Evolutionary conservation across 1,140 invertebrate genomes (phyloP), one percentile per base, ranked within the genome.

Genomic region (Drosophila guanche): DNA sequence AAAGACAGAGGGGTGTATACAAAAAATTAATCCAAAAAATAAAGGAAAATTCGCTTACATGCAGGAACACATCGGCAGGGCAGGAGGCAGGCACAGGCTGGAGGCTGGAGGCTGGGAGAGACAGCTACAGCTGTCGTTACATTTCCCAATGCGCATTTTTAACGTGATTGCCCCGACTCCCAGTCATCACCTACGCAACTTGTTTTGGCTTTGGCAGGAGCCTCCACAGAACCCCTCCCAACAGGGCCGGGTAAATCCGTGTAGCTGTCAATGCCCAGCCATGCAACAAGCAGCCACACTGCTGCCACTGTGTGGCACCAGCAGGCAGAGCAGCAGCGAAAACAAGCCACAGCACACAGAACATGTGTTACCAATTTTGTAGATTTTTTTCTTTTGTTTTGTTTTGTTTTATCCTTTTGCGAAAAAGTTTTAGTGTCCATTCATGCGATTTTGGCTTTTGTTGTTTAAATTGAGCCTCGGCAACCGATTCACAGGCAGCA

Each of bases 71-170:
- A 67, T 68, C 67, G 54, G 23, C 42, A 46, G 27, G 61, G 42
- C 33, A 20, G 29, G 10, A 2, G 12, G 22, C 23, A 50, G 29
- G 6, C 29, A n/a, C 22, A 8, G 2, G n/a, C 7, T 29, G 6
- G 27, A 0, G 7, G 27, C 6, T 8, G 29, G 29, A 2, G 27
- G 27, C 27, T 8, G 16, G 61, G 47, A 68, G 40, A 56, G 50
- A 68, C 33, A 79, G 76, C 66, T 76, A 73, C 80, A 85, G 76
- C 81, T 86, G 81, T 73, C 83, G 81, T 70, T 72, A 85, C 81
- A 86, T 76, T 62, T 85, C 62, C 80, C 81, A 66, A 56, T 66
- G 77, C 72, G 77, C 61, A 86, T 78, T 77, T 78, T 81, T 62
- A 86, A 86, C 76, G 43, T 69, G 77, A 80, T 86, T 85, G 81